Percentiles rank a stretch among this genome's conserved stretches.
Conservation (phyloP, 2,888 invertebrate species). For the Ectemnius continuus region DNA sequence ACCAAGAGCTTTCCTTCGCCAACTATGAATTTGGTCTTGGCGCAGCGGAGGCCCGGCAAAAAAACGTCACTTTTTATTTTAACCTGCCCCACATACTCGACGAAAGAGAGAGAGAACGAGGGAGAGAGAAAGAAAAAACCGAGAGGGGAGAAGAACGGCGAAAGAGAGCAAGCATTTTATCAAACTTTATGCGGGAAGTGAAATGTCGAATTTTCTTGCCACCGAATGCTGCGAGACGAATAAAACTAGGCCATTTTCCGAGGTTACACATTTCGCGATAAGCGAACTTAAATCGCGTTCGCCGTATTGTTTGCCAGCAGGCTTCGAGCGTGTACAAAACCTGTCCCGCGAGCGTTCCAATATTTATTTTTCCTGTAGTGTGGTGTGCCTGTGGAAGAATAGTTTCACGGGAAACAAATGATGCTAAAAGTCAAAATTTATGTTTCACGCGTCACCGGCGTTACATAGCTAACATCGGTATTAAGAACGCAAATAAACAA, state of each 20-base stretch:
- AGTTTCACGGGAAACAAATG: no score
- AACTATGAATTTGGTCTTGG: constrained; percentile 21
- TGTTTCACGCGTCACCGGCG: no score
- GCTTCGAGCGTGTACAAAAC: constrained; percentile 10
- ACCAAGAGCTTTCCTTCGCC: constrained; percentile 11
- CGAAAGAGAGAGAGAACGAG: neutral
- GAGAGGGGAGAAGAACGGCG: constrained; percentile 3
- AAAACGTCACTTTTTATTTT: neutral
- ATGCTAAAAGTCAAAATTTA: no score
- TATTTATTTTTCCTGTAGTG: no score
- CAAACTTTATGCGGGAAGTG: constrained; percentile 16
- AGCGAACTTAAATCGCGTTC: constrained; percentile 41
- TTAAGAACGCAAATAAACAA: no score
- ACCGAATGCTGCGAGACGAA: constrained; percentile 21
- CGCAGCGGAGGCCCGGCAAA: neutral
- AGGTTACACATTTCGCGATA: constrained; percentile 34
- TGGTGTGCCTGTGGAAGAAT: no score
- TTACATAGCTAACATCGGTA: no score
- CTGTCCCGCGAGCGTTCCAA: neutral
- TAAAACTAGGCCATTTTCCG: constrained; percentile 31
- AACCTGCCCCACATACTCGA: neutral
- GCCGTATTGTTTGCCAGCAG: constrained; percentile 9
- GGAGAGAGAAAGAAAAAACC: neutral
- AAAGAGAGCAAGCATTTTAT: neutral
- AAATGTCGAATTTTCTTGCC: constrained; percentile 23